Evolutionary conservation across 2,113 vertebrate species (phyloP).

Genomic region (Macheiramphus alcinus): DNA sequence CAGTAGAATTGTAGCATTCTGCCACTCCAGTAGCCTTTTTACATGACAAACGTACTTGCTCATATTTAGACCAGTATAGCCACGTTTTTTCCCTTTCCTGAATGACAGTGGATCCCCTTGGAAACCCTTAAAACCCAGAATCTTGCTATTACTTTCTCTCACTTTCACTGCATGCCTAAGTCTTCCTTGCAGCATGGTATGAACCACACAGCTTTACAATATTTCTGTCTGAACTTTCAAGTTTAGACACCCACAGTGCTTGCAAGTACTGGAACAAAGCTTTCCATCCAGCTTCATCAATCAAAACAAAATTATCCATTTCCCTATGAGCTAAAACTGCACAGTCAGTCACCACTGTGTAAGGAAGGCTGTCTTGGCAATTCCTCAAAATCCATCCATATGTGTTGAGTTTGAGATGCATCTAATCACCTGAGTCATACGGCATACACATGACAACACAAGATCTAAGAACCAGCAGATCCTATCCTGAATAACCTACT

Average conservation of each 20-base stretch:
- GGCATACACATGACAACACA: neutral
- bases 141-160: constrained; percentile 37
- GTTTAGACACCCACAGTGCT: constrained; percentile 15
- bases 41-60: neutral
- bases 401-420: neutral
- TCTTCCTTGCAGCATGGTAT: constrained; percentile 27
- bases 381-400: neutral
- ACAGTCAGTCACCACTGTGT: neutral
- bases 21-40: neutral
- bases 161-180: constrained; percentile 28
- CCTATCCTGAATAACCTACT: neutral
- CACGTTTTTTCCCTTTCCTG: neutral
- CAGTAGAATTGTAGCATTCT: neutral
- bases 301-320: constrained; percentile 42
- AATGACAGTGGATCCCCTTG: neutral
- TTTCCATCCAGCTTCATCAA: constrained; percentile 47
- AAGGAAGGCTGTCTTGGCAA: neutral
- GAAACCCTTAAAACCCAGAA: neutral
- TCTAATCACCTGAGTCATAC: neutral
- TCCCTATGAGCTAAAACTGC: neutral
- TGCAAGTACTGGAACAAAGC: constrained; percentile 36
- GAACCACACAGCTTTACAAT: constrained; percentile 35
- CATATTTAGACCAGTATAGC: neutral
- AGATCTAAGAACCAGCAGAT: neutral
- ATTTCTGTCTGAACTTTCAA: constrained; percentile 54